phyloP scores from a whole-genome alignment of 2,113 vertebrate species.

The Mesitornis unicolor region DNA sequence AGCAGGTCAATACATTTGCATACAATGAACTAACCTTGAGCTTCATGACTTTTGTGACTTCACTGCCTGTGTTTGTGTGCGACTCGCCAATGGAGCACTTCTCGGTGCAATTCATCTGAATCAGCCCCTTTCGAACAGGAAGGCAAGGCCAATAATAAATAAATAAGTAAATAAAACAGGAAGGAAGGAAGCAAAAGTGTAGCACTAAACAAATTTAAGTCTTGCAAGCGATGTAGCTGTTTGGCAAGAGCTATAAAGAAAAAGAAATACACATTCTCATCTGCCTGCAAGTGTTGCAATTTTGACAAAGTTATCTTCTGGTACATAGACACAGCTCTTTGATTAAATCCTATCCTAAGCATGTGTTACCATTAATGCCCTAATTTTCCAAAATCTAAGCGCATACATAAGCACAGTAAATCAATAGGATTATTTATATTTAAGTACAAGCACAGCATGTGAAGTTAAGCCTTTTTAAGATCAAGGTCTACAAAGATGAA shows the following conservation, averaged over 20 bases:
- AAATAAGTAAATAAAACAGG: neutral
- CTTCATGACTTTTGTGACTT: neutral
- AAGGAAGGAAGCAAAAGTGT: neutral
- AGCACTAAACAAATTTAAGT: neutral
- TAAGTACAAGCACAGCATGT: neutral
- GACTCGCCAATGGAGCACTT: neutral
- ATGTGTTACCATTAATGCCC: neutral
- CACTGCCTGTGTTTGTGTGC: neutral
- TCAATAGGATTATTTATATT: conserved; percentile 4
- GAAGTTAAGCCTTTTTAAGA: conserved; percentile 4
- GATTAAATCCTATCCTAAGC: neutral
- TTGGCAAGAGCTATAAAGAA: neutral
- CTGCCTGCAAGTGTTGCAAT: neutral
- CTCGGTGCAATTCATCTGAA: neutral
- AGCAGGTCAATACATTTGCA: neutral
- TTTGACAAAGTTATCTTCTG: neutral
- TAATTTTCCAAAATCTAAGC: neutral
- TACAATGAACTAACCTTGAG: neutral
- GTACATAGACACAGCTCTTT: neutral
- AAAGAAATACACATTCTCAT: neutral
- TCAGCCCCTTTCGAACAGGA: neutral
- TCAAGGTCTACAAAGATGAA: neutral
- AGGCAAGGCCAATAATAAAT: neutral
- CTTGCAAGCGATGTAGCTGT: neutral
- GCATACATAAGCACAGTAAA: neutral